Conservation (phyloP, 2,888 invertebrate genomes). For the Phoenoteleia sp. region DNA sequence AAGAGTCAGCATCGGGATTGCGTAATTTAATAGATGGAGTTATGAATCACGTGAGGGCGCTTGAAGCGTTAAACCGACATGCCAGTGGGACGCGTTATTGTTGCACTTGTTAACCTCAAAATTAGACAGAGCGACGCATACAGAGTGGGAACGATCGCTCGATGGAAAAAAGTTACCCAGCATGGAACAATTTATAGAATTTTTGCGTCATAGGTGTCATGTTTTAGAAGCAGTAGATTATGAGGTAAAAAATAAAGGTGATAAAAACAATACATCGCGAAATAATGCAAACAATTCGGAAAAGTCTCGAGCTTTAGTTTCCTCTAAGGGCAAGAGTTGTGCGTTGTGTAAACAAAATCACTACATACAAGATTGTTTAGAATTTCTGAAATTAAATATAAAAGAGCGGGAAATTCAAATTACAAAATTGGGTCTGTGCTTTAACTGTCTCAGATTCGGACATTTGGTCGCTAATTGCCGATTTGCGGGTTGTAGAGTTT, state of each 20-base stretch:
- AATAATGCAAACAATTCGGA: neutral
- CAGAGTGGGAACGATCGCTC: constrained; percentile 1
- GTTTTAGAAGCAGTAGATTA: neutral
- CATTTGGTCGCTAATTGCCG: neutral
- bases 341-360: neutral
- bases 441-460: neutral
- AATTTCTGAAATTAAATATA: constrained; percentile 17
- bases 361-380: constrained; percentile 3
- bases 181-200: neutral
- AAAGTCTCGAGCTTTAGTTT: neutral
- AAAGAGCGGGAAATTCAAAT: neutral
- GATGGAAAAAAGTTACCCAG: neutral
- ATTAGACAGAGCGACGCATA: neutral
- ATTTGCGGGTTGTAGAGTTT: neutral
- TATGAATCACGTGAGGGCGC: neutral
- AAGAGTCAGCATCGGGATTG: too few relatives aligned
- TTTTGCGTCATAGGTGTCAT: neutral
- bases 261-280: neutral
- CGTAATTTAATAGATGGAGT: neutral
- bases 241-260: neutral
- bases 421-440: neutral
- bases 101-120: constrained; percentile 12
- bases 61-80: neutral
- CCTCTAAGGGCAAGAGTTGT: neutral
- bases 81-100: constrained; percentile 8